Conservation (phyloP, 92 coral and sea anemone genomes). For the Epizoanthus fatuus region DNA sequence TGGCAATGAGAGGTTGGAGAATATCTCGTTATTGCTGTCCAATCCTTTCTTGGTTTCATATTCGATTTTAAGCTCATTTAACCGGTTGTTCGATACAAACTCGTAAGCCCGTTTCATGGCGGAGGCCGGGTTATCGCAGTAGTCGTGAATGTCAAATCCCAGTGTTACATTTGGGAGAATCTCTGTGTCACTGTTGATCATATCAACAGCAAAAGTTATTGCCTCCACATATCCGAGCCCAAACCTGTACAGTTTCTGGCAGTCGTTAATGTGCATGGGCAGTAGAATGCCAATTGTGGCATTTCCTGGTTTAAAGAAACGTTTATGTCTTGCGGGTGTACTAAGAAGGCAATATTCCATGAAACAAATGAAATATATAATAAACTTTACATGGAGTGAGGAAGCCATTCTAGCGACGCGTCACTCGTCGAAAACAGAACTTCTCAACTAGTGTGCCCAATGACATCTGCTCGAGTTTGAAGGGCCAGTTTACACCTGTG, state of each 20-base stretch:
- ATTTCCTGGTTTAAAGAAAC: conserved; percentile 72
- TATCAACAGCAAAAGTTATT: conserved; percentile 67
- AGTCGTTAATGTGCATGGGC: conserved; percentile 74
- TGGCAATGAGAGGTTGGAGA: conserved; percentile 46
- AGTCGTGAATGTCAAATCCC: conserved; percentile 81
- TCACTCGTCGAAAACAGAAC: background rate
- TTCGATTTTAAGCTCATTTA: background rate
- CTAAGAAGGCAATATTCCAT: background rate
- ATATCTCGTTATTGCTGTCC: background rate
- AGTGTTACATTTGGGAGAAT: conserved; percentile 70
- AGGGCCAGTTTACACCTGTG: conserved; percentile 10
- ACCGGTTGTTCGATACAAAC: conserved; percentile 49
- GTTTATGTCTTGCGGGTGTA: conserved; percentile 28
- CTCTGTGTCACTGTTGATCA: conserved; percentile 64
- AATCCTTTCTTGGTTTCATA: background rate
- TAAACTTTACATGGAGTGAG: background rate
- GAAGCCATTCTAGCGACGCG: conserved; percentile 4
- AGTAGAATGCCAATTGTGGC: conserved; percentile 77
- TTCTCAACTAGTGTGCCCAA: background rate
- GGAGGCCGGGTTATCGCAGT: conserved; percentile 73
- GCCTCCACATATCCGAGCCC: conserved; percentile 89
- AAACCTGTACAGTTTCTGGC: conserved; percentile 75
- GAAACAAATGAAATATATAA: background rate
- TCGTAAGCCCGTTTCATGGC: conserved; percentile 76
- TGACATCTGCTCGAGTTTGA: conserved; percentile 10